These are phyloP conservation scores for Apeira syringaria DNA, from an alignment of 2,888 invertebrate species.

Conservation along the genomic window DNA sequence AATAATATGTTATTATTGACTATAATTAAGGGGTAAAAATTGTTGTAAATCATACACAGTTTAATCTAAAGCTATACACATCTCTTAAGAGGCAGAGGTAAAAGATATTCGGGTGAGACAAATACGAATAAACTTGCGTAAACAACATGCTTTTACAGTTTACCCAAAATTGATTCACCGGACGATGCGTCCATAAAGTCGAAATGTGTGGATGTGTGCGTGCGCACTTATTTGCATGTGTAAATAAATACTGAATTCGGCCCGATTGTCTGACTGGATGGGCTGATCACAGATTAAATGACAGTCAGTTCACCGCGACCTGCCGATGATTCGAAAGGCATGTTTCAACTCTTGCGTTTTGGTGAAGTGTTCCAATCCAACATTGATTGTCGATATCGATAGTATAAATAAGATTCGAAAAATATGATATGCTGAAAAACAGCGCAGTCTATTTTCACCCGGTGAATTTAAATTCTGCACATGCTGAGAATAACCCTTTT, in stretches of 20 bases:
- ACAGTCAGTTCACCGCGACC: conserved; percentile 8
- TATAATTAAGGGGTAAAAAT: too few species aligned
- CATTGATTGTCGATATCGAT: conserved; percentile 25
- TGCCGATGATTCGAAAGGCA: conserved; percentile 20
- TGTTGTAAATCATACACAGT: too few species aligned
- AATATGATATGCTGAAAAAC: too few species aligned
- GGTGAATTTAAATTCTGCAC: too few species aligned
- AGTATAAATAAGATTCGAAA: too few species aligned
- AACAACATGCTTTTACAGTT: conserved; percentile 2
- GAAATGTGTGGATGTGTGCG: conserved; percentile 24
- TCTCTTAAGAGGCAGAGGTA: too few species aligned
- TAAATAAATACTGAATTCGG: conserved; percentile 62
- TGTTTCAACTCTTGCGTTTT: conserved; percentile 29
- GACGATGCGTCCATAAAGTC: conserved; percentile 30
- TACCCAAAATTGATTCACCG: not conserved
- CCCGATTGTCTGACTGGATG: conserved; percentile 21
- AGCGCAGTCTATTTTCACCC: too few species aligned
- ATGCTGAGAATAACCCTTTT: too few species aligned
- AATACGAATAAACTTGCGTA: not conserved
- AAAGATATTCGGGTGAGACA: not conserved
- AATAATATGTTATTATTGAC: too few species aligned
- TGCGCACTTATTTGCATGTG: conserved; percentile 58
- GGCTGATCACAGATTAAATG: not conserved
- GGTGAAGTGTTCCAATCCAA: conserved; percentile 13
- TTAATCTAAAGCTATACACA: too few species aligned